A percentile compares a stretch with the other conserved stretches of the same genome.
These are phyloP conservation scores for Popillia japonica DNA, from an alignment of 1,140 invertebrate genomes.

Conservation along the genomic window DNA sequence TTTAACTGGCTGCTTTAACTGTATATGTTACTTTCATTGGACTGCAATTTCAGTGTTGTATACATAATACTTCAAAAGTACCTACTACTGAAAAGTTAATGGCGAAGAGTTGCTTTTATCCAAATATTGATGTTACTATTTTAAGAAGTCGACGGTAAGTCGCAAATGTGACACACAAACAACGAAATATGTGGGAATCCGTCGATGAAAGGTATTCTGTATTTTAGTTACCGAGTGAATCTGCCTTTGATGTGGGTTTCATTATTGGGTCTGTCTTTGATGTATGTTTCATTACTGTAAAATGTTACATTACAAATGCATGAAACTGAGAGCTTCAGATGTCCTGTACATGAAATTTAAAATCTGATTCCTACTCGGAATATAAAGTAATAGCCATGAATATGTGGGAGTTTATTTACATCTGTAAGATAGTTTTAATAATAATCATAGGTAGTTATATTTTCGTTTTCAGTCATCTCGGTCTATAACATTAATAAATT, in stretches of 20 bases:
- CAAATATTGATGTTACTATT: constrained; percentile 16
- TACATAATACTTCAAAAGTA: background rate
- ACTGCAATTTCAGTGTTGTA: background rate
- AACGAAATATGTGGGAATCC: constrained; percentile 8
- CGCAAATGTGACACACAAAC: background rate
- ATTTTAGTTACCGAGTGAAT: background rate
- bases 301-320: no score
- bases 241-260: background rate
- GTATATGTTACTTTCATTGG: background rate
- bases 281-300: no score
- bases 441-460: no score
- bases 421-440: no score
- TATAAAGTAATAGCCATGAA: no score
- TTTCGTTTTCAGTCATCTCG: no score
- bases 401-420: no score
- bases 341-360: no score
- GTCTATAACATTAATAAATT: no score
- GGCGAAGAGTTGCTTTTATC: constrained; percentile 10
- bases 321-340: no score
- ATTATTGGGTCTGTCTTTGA: no score
- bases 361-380: no score
- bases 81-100: background rate
- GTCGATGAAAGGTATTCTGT: background rate
- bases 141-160: background rate
- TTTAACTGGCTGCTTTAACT: background rate